Base-by-base conservation (phyloP, 2,113 vertebrate species). In the Microcebus jonahi region DNA sequence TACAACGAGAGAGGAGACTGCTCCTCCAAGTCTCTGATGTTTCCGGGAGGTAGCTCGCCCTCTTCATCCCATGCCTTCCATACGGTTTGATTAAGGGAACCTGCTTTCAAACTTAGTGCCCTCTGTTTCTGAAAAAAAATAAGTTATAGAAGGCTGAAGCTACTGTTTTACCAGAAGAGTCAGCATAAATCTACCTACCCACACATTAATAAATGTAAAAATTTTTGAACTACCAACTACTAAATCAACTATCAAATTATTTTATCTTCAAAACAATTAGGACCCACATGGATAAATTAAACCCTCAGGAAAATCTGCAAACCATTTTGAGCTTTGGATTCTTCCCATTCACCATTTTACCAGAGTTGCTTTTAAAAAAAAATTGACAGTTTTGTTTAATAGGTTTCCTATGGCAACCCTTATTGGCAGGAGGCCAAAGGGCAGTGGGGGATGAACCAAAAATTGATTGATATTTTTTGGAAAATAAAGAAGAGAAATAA, bases 401-500 rank as follows among this genome's bases (percentile, higher is more conserved):
- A 55, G 71, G 42, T 70, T 93, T 88, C 67, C 27, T 88, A 15
- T 27, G 63, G 36, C 59, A 94, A 34, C 25, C 20, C 14, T 95
- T 83, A 67, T 65, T 45, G 53, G 42, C 31, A 75, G 34, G 45
- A 25, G 18, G 71, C 45, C 76, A 68, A 45, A 96, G 18, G 55
- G 9, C n/a, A 67, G 25, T 83, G 21, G 29, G 75, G 36, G 94
- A 80, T 17, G 7, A 63, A 85, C 88, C 86, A 63, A 85, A 93
- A 79, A 75, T 70, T 31, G n/a, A 63, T 27, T 55, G 21, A 34
- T 87, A 50, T 63, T 88, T 95, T 85, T 85, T 91, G 82, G 82
- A 82, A 92, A 96, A 73, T 36, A 86, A 85, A 80, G 65, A 95
- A 96, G 68, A 86, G 73, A 96, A 68, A 77, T 45, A 57, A 75